Evolutionary conservation across 30 jellyfish, hydroid and myxozoan genomes (phyloP), one percentile per base, ranked within the genome.

Genomic region (Rhopilema esculentum): DNA sequence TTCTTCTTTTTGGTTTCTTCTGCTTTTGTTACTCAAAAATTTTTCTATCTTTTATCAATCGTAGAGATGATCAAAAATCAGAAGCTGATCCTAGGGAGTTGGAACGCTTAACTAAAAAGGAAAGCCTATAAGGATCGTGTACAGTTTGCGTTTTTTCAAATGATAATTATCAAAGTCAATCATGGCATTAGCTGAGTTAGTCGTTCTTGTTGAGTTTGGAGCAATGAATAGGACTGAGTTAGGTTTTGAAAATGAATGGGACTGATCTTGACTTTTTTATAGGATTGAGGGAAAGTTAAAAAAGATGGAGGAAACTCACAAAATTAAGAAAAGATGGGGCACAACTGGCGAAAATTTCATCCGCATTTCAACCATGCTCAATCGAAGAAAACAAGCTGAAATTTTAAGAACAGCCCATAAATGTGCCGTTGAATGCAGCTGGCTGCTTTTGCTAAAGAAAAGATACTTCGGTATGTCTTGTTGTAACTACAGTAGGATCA

Each of bases 61-160:
- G 74, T 64, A 64, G 74, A 64, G 74, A 25, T 64, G 27, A 25
- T 25, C 74, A 64, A 25, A 64, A 64, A 64, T 25, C 74, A 64
- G 74, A 64, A 64, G 74, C 74, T 64, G 74, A 21, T 17, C 27
- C 74, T 64, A 64, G 31, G 31, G 74, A 64, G 74, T 64, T 64
- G 74, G 74, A 64, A 64, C 74, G 74, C 74, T 25, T 64, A 64
- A 25, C 74, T 64, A 64, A 64, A 25, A 64, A 64, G 74, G 74
- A 64, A 64, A 64, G 31, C 31, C 27, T 64, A 18, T 64, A 64
- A 64, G 74, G 30, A 64, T 25, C 31, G 19, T 64, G 74, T 64
- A 64, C 31, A 25, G 74, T 64, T 64, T 64, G 57, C 74, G 27
- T 64, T 21, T 64, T 64, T 64, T 25, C 31, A 64, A 20, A 20